Evolutionary conservation across 2,113 vertebrate species (phyloP).

Genomic region (Carassius gibelio): DNA sequence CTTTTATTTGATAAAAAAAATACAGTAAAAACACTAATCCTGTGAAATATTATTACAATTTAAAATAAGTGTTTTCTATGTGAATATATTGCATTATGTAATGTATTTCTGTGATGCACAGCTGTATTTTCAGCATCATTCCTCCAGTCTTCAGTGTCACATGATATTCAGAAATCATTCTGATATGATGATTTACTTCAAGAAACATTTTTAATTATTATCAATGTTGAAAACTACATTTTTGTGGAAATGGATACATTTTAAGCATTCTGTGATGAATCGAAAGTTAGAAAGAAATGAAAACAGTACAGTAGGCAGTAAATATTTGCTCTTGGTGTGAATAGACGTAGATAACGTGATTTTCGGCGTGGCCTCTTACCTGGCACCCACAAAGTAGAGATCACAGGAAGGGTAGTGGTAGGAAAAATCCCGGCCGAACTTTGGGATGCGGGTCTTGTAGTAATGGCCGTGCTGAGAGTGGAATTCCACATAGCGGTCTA

Average conservation of each 20-base stretch:
- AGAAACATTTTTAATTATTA: no score
- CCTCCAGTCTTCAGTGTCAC: no score
- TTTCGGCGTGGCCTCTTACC: constrained; percentile 72
- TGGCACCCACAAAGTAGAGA: constrained; percentile 93
- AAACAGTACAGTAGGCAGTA: no score
- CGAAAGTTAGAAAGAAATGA: background rate
- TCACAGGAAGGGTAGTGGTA: constrained; percentile 96
- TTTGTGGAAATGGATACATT: no score
- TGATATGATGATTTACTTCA: no score
- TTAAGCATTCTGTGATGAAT: background rate
- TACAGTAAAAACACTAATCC: background rate
- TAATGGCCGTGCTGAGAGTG: constrained; percentile 95
- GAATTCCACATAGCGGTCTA: constrained; percentile 90
- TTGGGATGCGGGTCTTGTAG: constrained; percentile 95
- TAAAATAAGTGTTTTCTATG: background rate
- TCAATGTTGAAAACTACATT: no score
- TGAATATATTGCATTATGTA: no score
- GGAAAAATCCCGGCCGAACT: constrained; percentile 94
- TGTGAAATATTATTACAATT: background rate
- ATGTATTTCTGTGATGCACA: no score
- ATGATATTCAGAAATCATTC: no score
- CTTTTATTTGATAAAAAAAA: background rate
- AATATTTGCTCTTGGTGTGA: no score
- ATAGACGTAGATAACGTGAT: no score
- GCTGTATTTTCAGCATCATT: no score